Conservation (phyloP, 1,140 invertebrate species). For the Dreissena rostriformis region DNA sequence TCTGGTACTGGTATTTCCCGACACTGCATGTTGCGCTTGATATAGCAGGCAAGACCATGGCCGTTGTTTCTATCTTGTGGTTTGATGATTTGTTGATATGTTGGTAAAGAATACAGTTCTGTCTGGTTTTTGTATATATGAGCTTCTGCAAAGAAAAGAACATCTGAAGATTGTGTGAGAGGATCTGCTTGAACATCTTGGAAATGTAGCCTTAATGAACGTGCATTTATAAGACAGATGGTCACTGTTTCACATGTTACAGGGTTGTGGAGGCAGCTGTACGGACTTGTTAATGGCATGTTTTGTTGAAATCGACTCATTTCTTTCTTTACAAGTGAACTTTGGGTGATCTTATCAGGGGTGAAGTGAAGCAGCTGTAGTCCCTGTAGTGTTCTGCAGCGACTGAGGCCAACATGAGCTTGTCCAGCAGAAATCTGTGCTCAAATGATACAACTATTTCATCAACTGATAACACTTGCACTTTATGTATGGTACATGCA, state of each 20-base stretch:
- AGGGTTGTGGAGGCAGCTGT: constrained; percentile 16
- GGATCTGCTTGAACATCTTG: constrained; percentile 30
- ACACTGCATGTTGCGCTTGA: constrained; percentile 2
- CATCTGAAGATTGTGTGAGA: constrained; percentile 6
- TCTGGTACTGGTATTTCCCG: constrained; percentile 3
- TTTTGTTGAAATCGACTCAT: constrained; percentile 25
- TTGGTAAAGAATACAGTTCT: neutral
- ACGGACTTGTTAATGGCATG: constrained; percentile 24
- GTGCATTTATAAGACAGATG: constrained; percentile 32
- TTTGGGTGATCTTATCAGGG: constrained; percentile 17
- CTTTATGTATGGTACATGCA: constrained; percentile 35
- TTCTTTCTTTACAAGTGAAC: constrained; percentile 27
- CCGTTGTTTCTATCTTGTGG: constrained; percentile 1
- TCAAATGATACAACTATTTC: constrained; percentile 25
- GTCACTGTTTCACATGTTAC: constrained; percentile 17
- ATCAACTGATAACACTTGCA: constrained; percentile 35
- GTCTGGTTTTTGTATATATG: constrained; percentile 33
- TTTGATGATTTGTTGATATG: neutral
- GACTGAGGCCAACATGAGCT: constrained; percentile 39
- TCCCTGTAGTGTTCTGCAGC: constrained; percentile 37
- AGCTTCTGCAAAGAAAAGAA: constrained; percentile 29
- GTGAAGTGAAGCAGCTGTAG: constrained; percentile 39
- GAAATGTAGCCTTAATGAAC: constrained; percentile 39
- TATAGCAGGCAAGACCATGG: constrained; percentile 19
- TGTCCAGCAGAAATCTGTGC: constrained; percentile 2